These are phyloP conservation scores for Harmothoe impar DNA, from an alignment of 2,888 invertebrate species.

Conservation along the genomic window DNA sequence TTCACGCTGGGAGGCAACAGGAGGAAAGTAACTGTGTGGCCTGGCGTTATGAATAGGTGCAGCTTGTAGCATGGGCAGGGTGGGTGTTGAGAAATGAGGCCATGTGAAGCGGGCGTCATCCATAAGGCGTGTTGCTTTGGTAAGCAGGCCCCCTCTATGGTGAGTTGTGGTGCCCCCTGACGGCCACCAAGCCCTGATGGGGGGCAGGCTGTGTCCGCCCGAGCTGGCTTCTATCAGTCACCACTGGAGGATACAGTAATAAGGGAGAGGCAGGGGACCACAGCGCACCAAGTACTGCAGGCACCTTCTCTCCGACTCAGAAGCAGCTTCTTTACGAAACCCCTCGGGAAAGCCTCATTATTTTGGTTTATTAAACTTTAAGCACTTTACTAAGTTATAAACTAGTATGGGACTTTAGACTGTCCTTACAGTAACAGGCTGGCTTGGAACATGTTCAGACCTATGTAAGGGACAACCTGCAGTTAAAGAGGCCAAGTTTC, in stretches of 20 bases:
- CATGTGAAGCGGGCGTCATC: background rate
- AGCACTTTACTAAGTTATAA: no score
- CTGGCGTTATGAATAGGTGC: background rate
- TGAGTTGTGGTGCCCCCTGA: conserved; percentile 12
- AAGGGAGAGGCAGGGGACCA: background rate
- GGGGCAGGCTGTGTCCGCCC: background rate
- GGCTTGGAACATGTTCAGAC: no score
- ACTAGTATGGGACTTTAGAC: no score
- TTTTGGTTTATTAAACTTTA: no score
- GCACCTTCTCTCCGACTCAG: no score
- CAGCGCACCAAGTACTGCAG: background rate
- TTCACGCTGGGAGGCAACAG: background rate
- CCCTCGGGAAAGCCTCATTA: no score
- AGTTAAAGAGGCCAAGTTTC: no score
- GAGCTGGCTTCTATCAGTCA: background rate
- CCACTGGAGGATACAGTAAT: background rate
- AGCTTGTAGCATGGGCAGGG: background rate
- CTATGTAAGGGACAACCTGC: no score
- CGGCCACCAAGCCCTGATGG: background rate
- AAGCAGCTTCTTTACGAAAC: no score
- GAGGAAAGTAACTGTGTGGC: background rate
- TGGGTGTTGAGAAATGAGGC: background rate
- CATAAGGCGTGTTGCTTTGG: background rate
- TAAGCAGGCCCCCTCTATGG: background rate
- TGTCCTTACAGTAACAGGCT: no score